Evolutionary conservation across 1,140 invertebrate genomes (phyloP), one percentile per base, ranked within the genome.

Genomic region (Megathymus violae): DNA sequence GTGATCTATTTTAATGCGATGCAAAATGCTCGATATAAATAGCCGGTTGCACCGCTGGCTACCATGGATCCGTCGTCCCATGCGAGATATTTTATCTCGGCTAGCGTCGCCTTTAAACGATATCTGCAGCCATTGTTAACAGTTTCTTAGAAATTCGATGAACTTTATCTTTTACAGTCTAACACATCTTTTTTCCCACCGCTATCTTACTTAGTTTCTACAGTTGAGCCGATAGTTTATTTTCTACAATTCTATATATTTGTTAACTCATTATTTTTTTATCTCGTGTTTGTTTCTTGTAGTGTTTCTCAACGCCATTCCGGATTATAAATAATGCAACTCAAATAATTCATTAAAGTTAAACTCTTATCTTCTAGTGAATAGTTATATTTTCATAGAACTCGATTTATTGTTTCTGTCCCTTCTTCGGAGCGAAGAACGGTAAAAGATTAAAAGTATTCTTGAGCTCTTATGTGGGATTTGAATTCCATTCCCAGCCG

Each of bases 381-480:
- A 59, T 47, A 59, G 41, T 46, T 46, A 59, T 59, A 36, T 15
- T 44, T 43, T 36, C 27, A 9, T 7, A 46, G 43, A 46, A 36
- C 25, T 41, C 47, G 54, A 59, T 59, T 44, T 44, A 58, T 44
- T 58, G 22, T 58, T 19, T 31, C 41, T 36, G 46, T 59, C 46
- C 54, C 54, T 46, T 59, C 54, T 59, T 46, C 27, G 27, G 40
- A 4, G 43, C n/a, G n/a, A n/a, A 15, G 54, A 59, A 59, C 41
- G 54, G 41, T 46, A 64, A 54, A 64, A 69, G 67, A 72, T 72
- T 69, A 72, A 72, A 72, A 72, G 66, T 64, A 69, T 48, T 62
- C 54, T 31, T 11, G 43, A 56, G 62, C 54, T 72, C 60, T 69
- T 67, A 62, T 60, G 67, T 59, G 64, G 64, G 60, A 70, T 70